Percentiles rank a stretch among this genome's conserved stretches.
Conservation (phyloP, 2,797 vertebrate species). For the Sebastes jordani region DNA sequence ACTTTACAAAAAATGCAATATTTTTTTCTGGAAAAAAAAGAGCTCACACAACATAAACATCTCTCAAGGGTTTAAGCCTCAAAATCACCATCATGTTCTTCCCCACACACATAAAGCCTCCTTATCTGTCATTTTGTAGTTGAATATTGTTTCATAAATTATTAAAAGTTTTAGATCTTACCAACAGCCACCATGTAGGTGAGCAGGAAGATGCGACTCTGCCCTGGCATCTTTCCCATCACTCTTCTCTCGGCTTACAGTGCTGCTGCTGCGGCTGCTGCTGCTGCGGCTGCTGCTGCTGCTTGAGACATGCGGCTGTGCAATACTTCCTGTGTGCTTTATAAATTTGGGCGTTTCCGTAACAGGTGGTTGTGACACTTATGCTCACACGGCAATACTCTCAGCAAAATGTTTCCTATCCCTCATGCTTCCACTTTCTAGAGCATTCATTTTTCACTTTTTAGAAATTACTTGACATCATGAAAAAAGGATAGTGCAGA, state of each 20-base stretch:
- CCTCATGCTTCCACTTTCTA: background rate
- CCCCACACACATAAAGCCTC: background rate
- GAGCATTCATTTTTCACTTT: background rate
- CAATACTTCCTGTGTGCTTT: constrained; percentile 35
- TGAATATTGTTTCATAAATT: background rate
- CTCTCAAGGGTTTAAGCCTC: background rate
- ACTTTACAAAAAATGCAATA: background rate
- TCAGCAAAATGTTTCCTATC: background rate
- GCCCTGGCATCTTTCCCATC: constrained; percentile 44
- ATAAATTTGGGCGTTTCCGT: constrained; percentile 22
- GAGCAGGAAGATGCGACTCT: constrained; percentile 9
- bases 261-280: background rate
- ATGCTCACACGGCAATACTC: background rate
- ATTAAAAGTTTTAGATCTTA: constrained; percentile 32
- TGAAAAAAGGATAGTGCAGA: background rate
- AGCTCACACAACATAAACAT: background rate
- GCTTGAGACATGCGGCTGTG: background rate
- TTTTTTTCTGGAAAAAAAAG: background rate
- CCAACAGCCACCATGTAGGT: constrained; percentile 44
- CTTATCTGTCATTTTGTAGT: background rate
- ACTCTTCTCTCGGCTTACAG: background rate
- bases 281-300: background rate
- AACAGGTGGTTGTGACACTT: constrained; percentile 44
- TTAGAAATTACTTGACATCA: background rate
- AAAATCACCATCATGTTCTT: background rate